Evolutionary conservation across 2,797 vertebrate genomes (phyloP), one percentile per base, ranked within the genome.

Genomic region (Coendou prehensilis): DNA sequence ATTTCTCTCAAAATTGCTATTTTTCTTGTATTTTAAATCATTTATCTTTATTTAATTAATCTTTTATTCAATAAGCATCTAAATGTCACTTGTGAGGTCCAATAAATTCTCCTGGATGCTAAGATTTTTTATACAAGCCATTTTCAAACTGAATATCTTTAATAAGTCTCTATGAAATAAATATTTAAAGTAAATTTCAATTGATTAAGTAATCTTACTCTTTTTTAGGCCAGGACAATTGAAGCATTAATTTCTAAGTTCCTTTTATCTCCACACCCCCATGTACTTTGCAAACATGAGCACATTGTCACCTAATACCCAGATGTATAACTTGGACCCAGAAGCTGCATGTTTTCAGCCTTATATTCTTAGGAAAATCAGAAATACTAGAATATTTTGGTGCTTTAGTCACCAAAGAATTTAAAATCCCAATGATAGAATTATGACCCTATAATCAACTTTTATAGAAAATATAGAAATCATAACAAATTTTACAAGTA

Each of bases 301-400:
- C 14, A 63, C 20, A 61, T n/a, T 61, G 67, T 61, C 47, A 61
- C 33, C n/a, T 67, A 50, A 50, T 30, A 85, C 37, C 30, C n/a
- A n/a, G 45, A 92, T 59, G 71, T 33, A 18, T 81, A 84, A 45
- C 20, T 92, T 20, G 10, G 45, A 71, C 64, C 52, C 33, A 56
- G 50, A 81, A 89, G 14, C 17, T 37, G 2, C 5, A 9, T 84
- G 14, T n/a, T 90, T 56, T 78, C 18, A 71, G 20, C 17, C 83
- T 37, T 56, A 6, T 64, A 81, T 61, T 87, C 54, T 81, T 61
- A 82, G 54, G 9, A 87, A 87, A 81, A 59, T 15, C 64, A 97
- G 23, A 81, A 94, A 61, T 71, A 57, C 5, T 80, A 6, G 2
- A 47, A 81, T 23, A 47, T 50, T 76, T 33, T 47, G 26, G 5